Evolutionary conservation across 2,797 vertebrate genomes (phyloP).

Genomic region (Microctenopoma steveboyesi): DNA sequence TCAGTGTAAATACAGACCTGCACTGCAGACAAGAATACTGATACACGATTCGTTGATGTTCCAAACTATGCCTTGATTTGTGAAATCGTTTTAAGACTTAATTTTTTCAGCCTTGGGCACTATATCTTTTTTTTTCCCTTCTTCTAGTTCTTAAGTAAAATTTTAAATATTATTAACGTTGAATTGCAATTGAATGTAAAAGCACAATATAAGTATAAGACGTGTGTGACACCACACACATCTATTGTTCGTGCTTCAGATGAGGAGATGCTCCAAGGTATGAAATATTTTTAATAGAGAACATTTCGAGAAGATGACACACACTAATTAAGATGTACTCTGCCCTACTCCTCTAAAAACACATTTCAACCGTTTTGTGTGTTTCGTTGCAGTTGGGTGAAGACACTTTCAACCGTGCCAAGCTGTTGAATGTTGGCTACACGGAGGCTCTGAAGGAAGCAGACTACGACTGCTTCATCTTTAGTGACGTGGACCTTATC

Average conservation of each 20-base stretch:
- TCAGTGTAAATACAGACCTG: constrained; percentile 39
- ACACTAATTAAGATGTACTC: no score
- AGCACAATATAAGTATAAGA: no score
- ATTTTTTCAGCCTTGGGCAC: neutral
- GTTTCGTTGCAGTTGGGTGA: constrained; percentile 87
- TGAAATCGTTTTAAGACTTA: neutral
- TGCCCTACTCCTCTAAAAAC: neutral
- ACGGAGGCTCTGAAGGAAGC: constrained; percentile 92
- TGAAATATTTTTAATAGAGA: neutral
- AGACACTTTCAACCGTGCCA: constrained; percentile 97
- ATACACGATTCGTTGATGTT: constrained; percentile 15
- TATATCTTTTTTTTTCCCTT: no score
- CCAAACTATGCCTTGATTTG: neutral
- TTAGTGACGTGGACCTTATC: constrained; percentile 97
- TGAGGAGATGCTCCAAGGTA: neutral
- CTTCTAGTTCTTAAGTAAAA: no score
- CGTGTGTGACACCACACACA: neutral
- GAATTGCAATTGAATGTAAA: no score
- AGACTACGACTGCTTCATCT: constrained; percentile 97
- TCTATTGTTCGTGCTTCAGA: neutral
- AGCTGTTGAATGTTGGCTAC: constrained; percentile 96
- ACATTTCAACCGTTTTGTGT: neutral
- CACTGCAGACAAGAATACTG: constrained; percentile 28
- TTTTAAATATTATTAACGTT: no score
- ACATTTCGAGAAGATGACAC: neutral